phyloP scores from a whole-genome alignment of 2,797 vertebrate species.

The Triplophysa bombifrons region DNA sequence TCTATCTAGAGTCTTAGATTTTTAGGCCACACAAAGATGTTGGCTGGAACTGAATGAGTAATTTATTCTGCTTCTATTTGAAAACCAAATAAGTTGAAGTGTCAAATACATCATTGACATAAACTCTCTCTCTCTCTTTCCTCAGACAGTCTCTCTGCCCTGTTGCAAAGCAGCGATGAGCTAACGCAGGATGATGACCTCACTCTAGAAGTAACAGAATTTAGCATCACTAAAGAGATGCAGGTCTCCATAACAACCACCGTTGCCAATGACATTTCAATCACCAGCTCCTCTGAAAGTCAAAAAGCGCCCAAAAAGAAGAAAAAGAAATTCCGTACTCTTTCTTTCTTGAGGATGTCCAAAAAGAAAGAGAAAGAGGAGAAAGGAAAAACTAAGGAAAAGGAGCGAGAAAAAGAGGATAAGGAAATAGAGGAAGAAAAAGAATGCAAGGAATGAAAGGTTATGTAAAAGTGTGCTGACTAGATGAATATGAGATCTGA shows the following conservation, averaged over 20 bases:
- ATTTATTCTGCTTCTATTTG: background rate
- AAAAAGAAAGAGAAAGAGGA: constrained; percentile 90
- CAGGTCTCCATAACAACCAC: constrained; percentile 84
- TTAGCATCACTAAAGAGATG: constrained; percentile 85
- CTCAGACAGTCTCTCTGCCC: constrained; percentile 43
- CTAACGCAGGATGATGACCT: constrained; percentile 86
- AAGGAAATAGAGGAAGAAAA: constrained; percentile 43
- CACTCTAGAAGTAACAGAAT: constrained; percentile 82
- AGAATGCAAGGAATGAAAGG: constrained; percentile 19
- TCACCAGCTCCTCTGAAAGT: constrained; percentile 85
- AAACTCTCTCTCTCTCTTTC: background rate
- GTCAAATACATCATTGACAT: background rate
- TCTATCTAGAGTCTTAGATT: too few species aligned
- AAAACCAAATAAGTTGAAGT: background rate
- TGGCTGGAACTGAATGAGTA: background rate
- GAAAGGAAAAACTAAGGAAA: constrained; percentile 35
- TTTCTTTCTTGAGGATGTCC: constrained; percentile 93
- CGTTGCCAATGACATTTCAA: constrained; percentile 80
- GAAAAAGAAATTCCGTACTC: constrained; percentile 97
- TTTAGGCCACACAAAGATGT: background rate
- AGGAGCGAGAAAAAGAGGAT: constrained; percentile 59
- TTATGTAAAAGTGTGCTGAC: background rate
- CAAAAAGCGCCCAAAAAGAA: constrained; percentile 96
- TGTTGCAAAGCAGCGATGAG: constrained; percentile 81
- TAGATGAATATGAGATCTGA: background rate